Percentiles rank a stretch among this genome's conserved stretches.
Evolutionary conservation across 2,797 vertebrate species (phyloP).

Genomic region (Pseudocheirus occidentalis): DNA sequence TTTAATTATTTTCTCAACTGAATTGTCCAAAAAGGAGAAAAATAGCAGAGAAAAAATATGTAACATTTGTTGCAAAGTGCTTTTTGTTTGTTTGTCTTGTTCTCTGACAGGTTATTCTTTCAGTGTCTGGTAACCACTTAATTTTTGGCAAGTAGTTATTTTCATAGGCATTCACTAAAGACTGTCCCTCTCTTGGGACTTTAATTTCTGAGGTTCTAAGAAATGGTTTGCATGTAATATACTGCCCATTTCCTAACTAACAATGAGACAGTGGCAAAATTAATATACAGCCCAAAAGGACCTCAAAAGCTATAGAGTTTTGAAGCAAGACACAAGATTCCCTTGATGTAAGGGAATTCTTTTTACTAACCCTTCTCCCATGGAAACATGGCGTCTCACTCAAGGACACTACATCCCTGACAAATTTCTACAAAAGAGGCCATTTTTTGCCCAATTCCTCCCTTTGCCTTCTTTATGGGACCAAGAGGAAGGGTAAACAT

Average conservation of each 20-base stretch:
- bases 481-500: neutral
- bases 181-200: neutral
- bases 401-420: neutral
- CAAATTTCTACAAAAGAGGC: neutral
- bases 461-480: neutral
- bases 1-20: neutral
- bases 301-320: constrained; percentile 7
- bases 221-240: neutral
- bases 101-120: neutral
- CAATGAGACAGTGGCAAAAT: neutral
- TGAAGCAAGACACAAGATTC: constrained; percentile 30
- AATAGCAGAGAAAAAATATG: neutral
- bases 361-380: neutral
- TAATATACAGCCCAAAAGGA: constrained; percentile 13
- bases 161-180: neutral
- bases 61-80: neutral
- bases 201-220: neutral
- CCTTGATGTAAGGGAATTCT: neutral
- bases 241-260: neutral
- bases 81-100: neutral
- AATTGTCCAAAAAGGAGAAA: neutral
- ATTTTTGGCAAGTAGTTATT: neutral
- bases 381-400: neutral
- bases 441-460: neutral
- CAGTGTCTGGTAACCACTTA: neutral